Base-by-base conservation (phyloP, 2,797 vertebrate genomes). In the Alcedo atthis region DNA sequence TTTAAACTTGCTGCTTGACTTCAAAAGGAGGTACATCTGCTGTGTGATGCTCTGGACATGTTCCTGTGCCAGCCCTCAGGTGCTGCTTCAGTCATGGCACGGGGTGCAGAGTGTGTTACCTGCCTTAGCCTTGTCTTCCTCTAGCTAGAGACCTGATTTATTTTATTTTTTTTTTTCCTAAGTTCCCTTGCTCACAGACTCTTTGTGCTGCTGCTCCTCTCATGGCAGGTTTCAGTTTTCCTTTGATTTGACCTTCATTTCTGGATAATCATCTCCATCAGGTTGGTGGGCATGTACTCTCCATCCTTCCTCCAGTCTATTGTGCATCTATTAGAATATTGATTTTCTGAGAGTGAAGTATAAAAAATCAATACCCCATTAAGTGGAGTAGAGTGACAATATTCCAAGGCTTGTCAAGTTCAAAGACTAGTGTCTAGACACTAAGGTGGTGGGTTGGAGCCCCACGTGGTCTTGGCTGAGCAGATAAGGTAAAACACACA, bases 341-440 rank as follows among this genome's bases (percentile, higher is more conserved):
- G 91, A 85, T 92, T 69, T 75, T 54, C 69, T 48, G 45, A 26
- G 79, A 58, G 24, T 51, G 30, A 51, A 77, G 86, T 81, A 77
- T 87, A 51, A 87, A 76, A 91, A 83, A 81, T 93, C 94, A 66
- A 67, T 81, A 81, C 53, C 30, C 66, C 63, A 53, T 93, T 68
- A 76, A 48, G 48, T 75, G 89, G 37, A 83, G 76, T 13, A 6
- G 57, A 89, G 63, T 66, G 85, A 62, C 70, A 46, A 1, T 25
- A 19, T 48, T 63, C n/a, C 45, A 4, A 45, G 74, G 81, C 51
- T 49, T 35, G n/a, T 8, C 35, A 22, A 62, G 66, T 35, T 40
- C 74, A 46, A 22, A 64, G 32, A 3, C 6, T 35, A 7, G 30
- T 54, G 77, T 59, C 43, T 46, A 35, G 40, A 30, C 33, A 3